Percentiles rank a stretch among this genome's conserved stretches.
Conservation (phyloP, 2,888 invertebrate genomes). For the Parnassius orleans region DNA sequence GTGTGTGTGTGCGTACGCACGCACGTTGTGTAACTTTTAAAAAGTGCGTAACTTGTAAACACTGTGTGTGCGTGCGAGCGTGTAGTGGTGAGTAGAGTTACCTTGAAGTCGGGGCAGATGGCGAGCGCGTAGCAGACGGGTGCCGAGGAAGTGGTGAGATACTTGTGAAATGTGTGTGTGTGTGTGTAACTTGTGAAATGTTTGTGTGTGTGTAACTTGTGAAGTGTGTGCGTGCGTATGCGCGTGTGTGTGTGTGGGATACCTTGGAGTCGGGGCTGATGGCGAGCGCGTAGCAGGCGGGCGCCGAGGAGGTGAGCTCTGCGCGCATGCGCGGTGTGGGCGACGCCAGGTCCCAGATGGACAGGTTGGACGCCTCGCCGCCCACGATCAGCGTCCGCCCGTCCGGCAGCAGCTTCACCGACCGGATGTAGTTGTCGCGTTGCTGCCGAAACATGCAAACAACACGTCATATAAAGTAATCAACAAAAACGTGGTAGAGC, state of each 20-base stretch:
- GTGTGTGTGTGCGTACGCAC: no score
- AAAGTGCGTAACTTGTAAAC: no score
- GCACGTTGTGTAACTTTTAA: no score
- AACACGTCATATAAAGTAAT: background rate
- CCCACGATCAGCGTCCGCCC: constrained; percentile 97
- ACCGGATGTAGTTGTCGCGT: constrained; percentile 95
- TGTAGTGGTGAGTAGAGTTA: no score
- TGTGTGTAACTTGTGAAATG: no score
- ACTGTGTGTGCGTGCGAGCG: no score
- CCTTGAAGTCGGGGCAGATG: constrained; percentile 97
- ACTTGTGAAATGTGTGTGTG: no score
- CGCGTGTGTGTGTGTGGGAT: no score
- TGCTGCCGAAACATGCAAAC: constrained; percentile 77
- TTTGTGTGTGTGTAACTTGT: no score
- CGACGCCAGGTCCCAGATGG: constrained; percentile 95
- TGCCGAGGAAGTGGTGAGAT: constrained; percentile 92
- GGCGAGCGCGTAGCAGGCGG: constrained; percentile 98
- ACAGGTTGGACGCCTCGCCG: constrained; percentile 96
- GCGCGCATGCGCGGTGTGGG: constrained; percentile 96
- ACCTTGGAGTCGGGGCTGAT: constrained; percentile 98
- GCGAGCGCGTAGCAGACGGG: constrained; percentile 99
- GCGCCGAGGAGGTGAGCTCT: constrained; percentile 93
- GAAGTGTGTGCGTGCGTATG: no score
- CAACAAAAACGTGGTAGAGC: no score
- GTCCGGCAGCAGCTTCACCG: constrained; percentile 96